Percentiles rank a stretch among this genome's conserved stretches.
Conservation (phyloP, 2,797 vertebrate genomes). For the Rhabdomys pumilio region DNA sequence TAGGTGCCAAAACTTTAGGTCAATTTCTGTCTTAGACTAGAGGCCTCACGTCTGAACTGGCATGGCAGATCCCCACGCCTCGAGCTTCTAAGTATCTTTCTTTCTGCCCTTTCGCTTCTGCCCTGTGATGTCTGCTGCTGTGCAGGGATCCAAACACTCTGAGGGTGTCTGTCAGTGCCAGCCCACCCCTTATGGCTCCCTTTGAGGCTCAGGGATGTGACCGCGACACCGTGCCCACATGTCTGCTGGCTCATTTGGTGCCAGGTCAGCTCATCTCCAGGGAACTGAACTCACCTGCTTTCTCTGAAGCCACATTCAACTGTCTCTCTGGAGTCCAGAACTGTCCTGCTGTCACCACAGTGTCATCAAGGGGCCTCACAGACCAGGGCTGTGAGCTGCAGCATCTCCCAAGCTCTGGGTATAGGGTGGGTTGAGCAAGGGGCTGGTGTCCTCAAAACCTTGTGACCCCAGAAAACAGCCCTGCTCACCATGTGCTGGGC, state of each 20-base stretch:
- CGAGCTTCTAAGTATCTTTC: not conserved
- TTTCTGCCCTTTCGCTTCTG: not conserved
- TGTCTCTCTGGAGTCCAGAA: not conserved
- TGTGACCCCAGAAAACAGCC: not conserved
- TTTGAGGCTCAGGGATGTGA: not conserved
- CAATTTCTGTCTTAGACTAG: not conserved
- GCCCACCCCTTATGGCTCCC: not conserved
- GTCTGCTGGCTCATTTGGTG: not conserved
- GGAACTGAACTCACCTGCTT: not conserved
- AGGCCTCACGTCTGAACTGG: not conserved
- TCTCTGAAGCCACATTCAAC: not conserved
- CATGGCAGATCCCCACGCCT: not conserved
- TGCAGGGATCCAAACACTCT: not conserved
- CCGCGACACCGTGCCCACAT: not conserved
- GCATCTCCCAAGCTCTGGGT: not conserved
- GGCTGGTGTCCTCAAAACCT: not conserved
- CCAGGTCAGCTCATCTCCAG: too few relatives aligned
- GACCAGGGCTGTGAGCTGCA: not conserved
- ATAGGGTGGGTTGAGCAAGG: not conserved
- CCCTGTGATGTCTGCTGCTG: not conserved
- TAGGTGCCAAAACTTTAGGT: not conserved
- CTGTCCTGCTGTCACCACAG: not conserved
- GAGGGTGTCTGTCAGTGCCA: not conserved
- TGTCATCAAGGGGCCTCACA: not conserved
- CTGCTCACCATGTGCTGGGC: fast-evolving